Evolutionary conservation across 2,113 vertebrate genomes (phyloP).

Genomic region (Proteles cristata): DNA sequence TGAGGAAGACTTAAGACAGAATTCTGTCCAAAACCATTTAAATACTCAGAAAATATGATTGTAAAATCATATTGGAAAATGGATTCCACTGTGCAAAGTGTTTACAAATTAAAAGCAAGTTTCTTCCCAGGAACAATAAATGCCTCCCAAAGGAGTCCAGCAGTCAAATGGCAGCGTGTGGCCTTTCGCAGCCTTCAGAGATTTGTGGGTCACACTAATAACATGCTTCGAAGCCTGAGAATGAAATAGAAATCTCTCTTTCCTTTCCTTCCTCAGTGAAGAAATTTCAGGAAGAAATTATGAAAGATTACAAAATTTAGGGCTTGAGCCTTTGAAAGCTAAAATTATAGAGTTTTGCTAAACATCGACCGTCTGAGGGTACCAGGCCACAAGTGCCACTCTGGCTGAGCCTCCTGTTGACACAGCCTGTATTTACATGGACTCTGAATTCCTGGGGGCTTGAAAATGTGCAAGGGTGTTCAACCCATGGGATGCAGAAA

Average conservation of each 20-base stretch:
- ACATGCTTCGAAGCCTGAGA: background rate
- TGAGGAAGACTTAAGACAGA: background rate
- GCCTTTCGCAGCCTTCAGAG: background rate
- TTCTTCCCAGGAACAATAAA: constrained; percentile 52
- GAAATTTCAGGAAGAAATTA: constrained; percentile 22
- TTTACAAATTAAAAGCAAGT: constrained; percentile 22
- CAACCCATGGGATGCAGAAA: background rate
- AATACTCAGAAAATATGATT: constrained; percentile 13
- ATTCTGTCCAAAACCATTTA: background rate
- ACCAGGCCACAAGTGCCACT: background rate
- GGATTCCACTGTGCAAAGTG: background rate
- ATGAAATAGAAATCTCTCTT: background rate
- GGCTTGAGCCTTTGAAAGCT: constrained; percentile 42
- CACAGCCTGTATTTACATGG: background rate
- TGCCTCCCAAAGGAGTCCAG: background rate
- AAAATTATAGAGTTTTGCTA: constrained; percentile 41
- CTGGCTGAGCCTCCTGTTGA: constrained; percentile 42
- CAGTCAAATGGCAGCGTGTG: background rate
- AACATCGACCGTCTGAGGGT: background rate
- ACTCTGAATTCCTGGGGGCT: background rate
- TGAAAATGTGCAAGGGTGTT: background rate
- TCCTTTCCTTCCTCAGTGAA: background rate
- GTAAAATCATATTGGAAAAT: background rate
- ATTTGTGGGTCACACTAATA: constrained; percentile 14
- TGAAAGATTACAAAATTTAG: constrained; percentile 32